Percentiles rank a stretch among this genome's conserved stretches.
These are phyloP conservation scores for Junonia oenone DNA, from an alignment of 2,888 invertebrate genomes.

Conservation along the genomic window DNA sequence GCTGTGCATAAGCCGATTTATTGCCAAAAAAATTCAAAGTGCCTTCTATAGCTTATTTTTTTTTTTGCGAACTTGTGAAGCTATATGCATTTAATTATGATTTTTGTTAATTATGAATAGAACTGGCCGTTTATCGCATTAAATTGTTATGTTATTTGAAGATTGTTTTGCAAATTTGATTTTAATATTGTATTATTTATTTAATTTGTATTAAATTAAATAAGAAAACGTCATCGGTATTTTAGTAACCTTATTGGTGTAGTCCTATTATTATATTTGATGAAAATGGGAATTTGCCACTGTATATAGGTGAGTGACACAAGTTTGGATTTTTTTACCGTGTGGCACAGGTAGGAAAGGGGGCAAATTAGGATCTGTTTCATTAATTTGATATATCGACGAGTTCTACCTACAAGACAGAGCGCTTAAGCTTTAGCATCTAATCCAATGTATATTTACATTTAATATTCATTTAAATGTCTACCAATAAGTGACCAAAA, in stretches of 20 bases:
- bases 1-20: slow-evolving; percentile 3
- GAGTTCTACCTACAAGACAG: neutral
- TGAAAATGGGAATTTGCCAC: slow-evolving; percentile 22
- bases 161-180: neutral
- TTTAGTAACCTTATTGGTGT: slow-evolving; percentile 5
- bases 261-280: neutral
- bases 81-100: slow-evolving; percentile 5
- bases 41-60: slow-evolving; percentile 6
- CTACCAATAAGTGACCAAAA: too few relatives aligned
- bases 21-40: slow-evolving; percentile 27
- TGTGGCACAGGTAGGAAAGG: slow-evolving; percentile 80
- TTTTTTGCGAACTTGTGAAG: neutral
- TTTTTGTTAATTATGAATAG: neutral
- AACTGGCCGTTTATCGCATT: slow-evolving; percentile 12
- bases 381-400: neutral
- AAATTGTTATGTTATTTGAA: neutral
- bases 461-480: too few relatives aligned
- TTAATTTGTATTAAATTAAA: slow-evolving; percentile 9
- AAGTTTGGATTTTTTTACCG: slow-evolving; percentile 61
- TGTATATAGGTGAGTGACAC: slow-evolving; percentile 74
- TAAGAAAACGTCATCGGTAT: slow-evolving; percentile 4
- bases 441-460: too few relatives aligned
- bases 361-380: slow-evolving; percentile 17
- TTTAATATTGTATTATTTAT: slow-evolving; percentile 12
- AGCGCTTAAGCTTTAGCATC: too few relatives aligned